A percentile compares a stretch with the other conserved stretches of the same genome.
These are phyloP conservation scores for Spodoptera picta DNA, from an alignment of 2,888 invertebrate genomes.

Conservation along the genomic window DNA sequence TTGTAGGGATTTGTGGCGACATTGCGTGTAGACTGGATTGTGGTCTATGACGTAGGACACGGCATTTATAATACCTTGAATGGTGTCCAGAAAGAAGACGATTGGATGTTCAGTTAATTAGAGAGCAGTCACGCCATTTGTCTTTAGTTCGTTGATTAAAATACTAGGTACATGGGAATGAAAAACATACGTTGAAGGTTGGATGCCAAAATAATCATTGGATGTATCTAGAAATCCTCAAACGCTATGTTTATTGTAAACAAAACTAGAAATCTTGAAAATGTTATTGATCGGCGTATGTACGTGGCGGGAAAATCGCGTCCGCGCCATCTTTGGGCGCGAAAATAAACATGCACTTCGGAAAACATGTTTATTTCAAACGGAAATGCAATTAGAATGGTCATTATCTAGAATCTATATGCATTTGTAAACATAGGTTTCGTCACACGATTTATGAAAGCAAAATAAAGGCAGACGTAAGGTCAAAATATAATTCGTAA, in stretches of 20 bases:
- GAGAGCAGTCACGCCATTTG: not conserved
- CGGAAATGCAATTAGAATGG: slow-evolving; percentile 16
- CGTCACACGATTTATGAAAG: not conserved
- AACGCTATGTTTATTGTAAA: slow-evolving; percentile 17
- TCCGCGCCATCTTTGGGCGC: slow-evolving; percentile 9
- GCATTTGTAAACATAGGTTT: not conserved
- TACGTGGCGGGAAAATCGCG: slow-evolving; percentile 26
- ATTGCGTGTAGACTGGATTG: slow-evolving; percentile 25
- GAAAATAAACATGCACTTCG: slow-evolving; percentile 30
- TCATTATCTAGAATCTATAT: slow-evolving; percentile 20
- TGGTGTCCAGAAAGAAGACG: slow-evolving; percentile 7
- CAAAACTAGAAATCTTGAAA: slow-evolving; percentile 20
- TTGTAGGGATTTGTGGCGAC: slow-evolving; percentile 30
- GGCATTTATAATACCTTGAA: slow-evolving; percentile 24
- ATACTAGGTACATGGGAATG: not conserved
- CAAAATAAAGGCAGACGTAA: not conserved
- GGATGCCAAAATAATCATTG: not conserved
- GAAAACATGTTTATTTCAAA: slow-evolving; percentile 60
- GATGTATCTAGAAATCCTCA: not conserved
- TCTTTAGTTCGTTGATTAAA: not conserved
- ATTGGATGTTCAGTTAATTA: not conserved
- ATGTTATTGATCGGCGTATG: slow-evolving; percentile 34
- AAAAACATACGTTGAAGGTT: too few relatives aligned
- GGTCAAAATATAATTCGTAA: too few relatives aligned
- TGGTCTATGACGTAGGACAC: slow-evolving; percentile 7